A percentile compares a stretch with the other conserved stretches of the same genome.
phyloP scores from a whole-genome alignment of 1,140 invertebrate genomes.

The Ceratosolen solmsi region DNA sequence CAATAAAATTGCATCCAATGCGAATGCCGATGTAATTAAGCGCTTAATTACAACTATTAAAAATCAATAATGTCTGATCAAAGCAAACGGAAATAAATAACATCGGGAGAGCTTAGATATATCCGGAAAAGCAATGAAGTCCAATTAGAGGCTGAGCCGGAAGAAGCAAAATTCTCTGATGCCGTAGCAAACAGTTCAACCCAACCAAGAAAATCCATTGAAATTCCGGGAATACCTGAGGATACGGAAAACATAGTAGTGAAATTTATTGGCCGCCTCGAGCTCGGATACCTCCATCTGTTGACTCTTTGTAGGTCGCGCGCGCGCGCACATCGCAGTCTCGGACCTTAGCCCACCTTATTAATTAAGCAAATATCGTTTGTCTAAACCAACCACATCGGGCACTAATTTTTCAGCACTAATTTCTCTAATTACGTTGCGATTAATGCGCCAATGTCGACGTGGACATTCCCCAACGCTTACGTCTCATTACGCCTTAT shows the following conservation, averaged over 20 bases:
- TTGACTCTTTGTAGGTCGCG: background rate
- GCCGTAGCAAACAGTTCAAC: background rate
- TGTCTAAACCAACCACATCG: background rate
- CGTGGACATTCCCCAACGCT: background rate
- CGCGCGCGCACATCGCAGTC: background rate
- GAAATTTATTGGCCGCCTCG: background rate
- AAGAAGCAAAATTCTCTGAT: background rate
- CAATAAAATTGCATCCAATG: too few relatives aligned
- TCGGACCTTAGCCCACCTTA: background rate
- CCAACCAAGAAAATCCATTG: background rate
- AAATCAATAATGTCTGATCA: background rate
- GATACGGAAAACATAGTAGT: background rate
- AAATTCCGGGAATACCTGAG: slow-evolving; percentile 25
- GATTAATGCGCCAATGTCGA: background rate
- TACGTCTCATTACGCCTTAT: background rate
- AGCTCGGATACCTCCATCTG: background rate
- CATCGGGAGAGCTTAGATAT: background rate
- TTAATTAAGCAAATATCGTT: background rate
- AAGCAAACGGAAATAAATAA: background rate
- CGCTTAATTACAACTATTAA: too few relatives aligned
- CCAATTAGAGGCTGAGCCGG: background rate
- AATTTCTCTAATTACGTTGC: slow-evolving; percentile 27
- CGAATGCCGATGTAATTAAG: too few relatives aligned
- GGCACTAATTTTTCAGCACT: slow-evolving; percentile 8
- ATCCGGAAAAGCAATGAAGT: background rate